These are phyloP conservation scores for Ectropis crepuscularia DNA, from an alignment of 2,888 invertebrate species.

Conservation along the genomic window DNA sequence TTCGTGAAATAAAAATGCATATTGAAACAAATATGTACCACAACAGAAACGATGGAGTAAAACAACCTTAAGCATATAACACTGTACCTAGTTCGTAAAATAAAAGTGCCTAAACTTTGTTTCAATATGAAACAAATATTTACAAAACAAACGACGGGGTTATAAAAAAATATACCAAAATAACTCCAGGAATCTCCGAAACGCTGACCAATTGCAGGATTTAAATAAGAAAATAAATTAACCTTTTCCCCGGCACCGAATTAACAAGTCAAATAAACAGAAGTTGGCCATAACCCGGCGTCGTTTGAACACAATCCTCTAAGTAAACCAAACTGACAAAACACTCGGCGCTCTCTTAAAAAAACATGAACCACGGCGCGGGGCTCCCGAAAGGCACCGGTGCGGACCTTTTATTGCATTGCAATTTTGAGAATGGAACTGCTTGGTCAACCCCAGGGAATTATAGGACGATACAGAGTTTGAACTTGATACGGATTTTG, in stretches of 20 bases:
- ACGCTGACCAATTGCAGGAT: constrained; percentile 4
- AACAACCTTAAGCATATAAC: too few relatives aligned
- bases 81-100: too few relatives aligned
- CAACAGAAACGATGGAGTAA: not conserved
- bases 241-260: constrained; percentile 18
- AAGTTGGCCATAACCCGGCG: constrained; percentile 18
- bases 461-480: constrained; percentile 49
- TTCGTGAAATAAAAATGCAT: too few relatives aligned
- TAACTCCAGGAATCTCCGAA: not conserved
- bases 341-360: constrained; percentile 47
- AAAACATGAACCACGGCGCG: constrained; percentile 45
- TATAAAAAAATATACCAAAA: not conserved
- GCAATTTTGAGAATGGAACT: constrained; percentile 74
- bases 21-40: too few relatives aligned
- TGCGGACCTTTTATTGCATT: constrained; percentile 55
- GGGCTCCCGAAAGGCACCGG: constrained; percentile 50
- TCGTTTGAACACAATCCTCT: constrained; percentile 35
- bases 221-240: constrained; percentile 12
- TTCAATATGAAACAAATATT: too few relatives aligned
- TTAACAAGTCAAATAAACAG: constrained; percentile 32
- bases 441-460: constrained; percentile 47
- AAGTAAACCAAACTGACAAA: constrained; percentile 45
- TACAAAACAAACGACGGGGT: not conserved
- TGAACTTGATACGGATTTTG: constrained; percentile 40
- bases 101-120: too few relatives aligned